Evolutionary conservation across 2,113 vertebrate species (phyloP), one percentile per base, ranked within the genome.

Genomic region (Ornithorhynchus anatinus): DNA sequence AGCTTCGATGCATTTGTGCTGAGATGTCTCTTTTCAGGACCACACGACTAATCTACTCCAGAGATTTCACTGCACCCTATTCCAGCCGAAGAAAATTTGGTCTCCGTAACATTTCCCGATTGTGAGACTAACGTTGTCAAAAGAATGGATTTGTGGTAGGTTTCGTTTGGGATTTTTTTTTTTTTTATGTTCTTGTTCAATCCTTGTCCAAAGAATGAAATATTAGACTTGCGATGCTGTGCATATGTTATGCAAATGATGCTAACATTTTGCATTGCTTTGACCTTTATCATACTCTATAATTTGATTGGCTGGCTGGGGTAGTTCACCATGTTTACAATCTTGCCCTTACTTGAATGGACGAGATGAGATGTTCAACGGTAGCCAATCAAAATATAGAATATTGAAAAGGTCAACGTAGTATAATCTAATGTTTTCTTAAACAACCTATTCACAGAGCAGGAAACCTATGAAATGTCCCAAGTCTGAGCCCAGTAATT

Each of bases 201-300:
- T 72, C 54, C 66, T 72, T 73, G 44, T 75, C 73, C 83, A 58
- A 69, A 67, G 67, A 45, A 82, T 82, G 67, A 88, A 62, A 75
- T 88, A 77, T 56, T 68, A 63, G 60, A 82, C 77, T 72, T 61
- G 47, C 51, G 80, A 75, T 75, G 69, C 65, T 70, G 60, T 75
- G 79, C 66, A 60, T 79, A 81, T 71, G 68, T 73, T 75, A 80
- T 66, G 50, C 63, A 84, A 85, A 89, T 88, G 75, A 79, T 53
- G 7, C 7, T 27, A 31, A 19, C 31, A 79, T 74, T 82, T 77
- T 80, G 66, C 62, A 62, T 57, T 52, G 70, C 68, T 83, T 74
- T 84, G 81, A 88, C 84, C 86, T 90, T 87, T 80, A 65, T 33
- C 77, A 63, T 64, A 84, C 79, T 69, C 73, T 86, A 59, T 82